These are phyloP conservation scores for Pempheris klunzingeri DNA, from an alignment of 2,797 vertebrate genomes.

Conservation along the genomic window DNA sequence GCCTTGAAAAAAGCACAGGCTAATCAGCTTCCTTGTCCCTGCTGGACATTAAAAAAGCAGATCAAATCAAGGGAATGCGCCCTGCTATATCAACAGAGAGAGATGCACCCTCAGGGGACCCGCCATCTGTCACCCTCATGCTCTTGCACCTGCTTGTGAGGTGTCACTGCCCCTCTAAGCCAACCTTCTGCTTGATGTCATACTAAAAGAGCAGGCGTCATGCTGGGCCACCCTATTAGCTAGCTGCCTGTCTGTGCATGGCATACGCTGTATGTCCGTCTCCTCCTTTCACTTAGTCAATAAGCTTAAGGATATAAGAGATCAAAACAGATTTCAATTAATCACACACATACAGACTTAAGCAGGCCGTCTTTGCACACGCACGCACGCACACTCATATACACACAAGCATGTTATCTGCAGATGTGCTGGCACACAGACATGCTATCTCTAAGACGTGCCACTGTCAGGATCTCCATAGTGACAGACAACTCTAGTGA, in stretches of 20 bases:
- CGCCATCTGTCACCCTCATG: conserved; percentile 70
- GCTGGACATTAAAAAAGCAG: conserved; percentile 56
- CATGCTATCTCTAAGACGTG: conserved; percentile 56
- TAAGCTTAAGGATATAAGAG: conserved; percentile 13
- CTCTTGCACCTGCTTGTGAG: conserved; percentile 67
- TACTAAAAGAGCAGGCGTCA: conserved; percentile 54
- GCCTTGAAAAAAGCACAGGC: conserved; percentile 30
- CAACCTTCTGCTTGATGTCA: conserved; percentile 70
- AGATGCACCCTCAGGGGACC: conserved; percentile 53
- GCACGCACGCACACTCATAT: not conserved
- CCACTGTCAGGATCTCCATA: conserved; percentile 52
- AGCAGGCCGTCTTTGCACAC: not conserved
- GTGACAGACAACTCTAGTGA: conserved; percentile 52
- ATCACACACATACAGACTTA: conserved; percentile 3
- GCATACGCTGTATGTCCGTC: conserved; percentile 21
- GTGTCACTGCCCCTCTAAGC: conserved; percentile 50
- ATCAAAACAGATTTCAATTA: conserved; percentile 11
- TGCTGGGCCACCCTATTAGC: conserved; percentile 31
- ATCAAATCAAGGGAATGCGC: conserved; percentile 47
- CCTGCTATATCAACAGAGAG: conserved; percentile 36
- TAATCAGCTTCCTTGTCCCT: conserved; percentile 57
- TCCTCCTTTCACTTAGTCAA: conserved; percentile 36
- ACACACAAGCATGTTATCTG: conserved; percentile 43
- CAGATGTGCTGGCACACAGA: conserved; percentile 35
- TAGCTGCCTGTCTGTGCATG: conserved; percentile 27